Conservation (phyloP, 2,888 invertebrate species). For the Neoaliturus tenellus region DNA sequence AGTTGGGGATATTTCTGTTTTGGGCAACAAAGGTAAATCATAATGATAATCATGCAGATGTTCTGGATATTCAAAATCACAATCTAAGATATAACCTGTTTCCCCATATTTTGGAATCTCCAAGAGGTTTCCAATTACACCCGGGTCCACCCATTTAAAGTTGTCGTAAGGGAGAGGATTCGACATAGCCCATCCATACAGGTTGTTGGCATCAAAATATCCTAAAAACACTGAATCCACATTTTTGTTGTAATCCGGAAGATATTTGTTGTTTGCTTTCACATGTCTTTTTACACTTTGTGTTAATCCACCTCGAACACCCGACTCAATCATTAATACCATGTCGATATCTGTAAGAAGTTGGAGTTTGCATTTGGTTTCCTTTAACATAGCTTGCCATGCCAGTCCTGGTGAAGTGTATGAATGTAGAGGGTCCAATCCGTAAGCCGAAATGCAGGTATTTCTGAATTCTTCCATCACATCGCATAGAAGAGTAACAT, state of each 20-base stretch:
- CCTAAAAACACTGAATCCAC: slow-evolving; percentile 65
- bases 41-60: no score
- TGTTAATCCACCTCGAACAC: slow-evolving; percentile 68
- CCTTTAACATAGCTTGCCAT: slow-evolving; percentile 56
- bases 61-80: no score
- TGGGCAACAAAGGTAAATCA: no score
- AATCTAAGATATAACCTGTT: no score
- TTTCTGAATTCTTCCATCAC: slow-evolving; percentile 60
- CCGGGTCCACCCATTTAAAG: slow-evolving; percentile 67
- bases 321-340: slow-evolving; percentile 68
- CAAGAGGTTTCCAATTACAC: no score
- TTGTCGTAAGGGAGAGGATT: slow-evolving; percentile 66
- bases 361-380: slow-evolving; percentile 42
- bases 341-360: slow-evolving; percentile 68
- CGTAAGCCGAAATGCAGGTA: slow-evolving; percentile 27
- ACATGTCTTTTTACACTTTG: slow-evolving; percentile 69
- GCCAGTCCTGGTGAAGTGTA: slow-evolving; percentile 56
- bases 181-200: slow-evolving; percentile 61
- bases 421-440: slow-evolving; percentile 56
- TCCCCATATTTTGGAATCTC: no score
- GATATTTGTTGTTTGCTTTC: slow-evolving; percentile 70
- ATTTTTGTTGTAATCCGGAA: slow-evolving; percentile 67
- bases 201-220: slow-evolving; percentile 69
- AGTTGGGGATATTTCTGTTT: no score
- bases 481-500: slow-evolving; percentile 57